Base-by-base conservation (phyloP, 2,797 vertebrate genomes). In the Phoebastria nigripes region DNA sequence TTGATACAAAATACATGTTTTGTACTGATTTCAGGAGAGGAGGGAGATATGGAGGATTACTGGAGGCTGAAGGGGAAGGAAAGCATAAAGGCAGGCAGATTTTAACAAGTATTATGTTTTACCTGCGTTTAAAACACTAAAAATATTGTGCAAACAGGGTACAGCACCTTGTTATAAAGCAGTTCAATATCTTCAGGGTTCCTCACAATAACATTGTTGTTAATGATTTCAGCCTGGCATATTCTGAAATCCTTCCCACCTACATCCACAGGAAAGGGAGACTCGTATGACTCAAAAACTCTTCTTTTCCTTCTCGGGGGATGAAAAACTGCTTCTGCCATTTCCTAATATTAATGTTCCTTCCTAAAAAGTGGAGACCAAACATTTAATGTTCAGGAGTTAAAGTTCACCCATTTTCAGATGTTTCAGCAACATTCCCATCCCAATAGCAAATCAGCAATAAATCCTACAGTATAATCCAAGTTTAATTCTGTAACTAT, bases 321-420 rank as follows among this genome's bases (percentile, higher is more conserved):
- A 26, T 98, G 98, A 80, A 99, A 99, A 83, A 98, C 96, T 1
- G 99, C 99, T 96, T 99, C 98, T 72, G 99, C 98, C 98, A 98
- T 98, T 87, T 78, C 89, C 78, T 46, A n/a, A 3, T 9, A 4
- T 18, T 55, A 73, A 31, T 5, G 28, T 17, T 62, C 65, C 42
- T 62, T 92, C 78, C 96, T 90, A 20, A 47, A 61, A 58, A 70
- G 26, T 0, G 4, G 44, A 71, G 71, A 49, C 7, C 42, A 28
- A 84, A 25, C 10, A 39, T 46, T 59, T 12, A 39, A n/a, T 0
- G 3, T 5, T 15, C 4, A 7, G 33, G 35, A 73, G 39, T 24
- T 35, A n/a, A 24, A 41, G 31, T 8, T 46, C 25, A 29, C 13
- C 6, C 9, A 3, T 66, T 91, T 92, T 42, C 22, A 26, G 2